Evolutionary conservation across 2,888 invertebrate genomes (phyloP).

Genomic region (Zootermopsis nevadensis): DNA sequence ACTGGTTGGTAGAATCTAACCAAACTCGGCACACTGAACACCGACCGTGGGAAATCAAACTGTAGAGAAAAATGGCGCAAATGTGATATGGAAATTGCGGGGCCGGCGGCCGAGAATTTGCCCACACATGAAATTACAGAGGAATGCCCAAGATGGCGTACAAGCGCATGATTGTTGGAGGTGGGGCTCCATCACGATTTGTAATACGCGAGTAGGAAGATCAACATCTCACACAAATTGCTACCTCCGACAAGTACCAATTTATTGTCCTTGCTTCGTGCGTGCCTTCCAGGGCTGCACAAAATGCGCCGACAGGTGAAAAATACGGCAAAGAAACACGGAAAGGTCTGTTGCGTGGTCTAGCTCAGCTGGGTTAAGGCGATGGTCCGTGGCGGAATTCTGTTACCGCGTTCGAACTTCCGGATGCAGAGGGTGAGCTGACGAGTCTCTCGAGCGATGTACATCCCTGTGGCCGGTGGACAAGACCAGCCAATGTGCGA

Average conservation of each 20-base stretch:
- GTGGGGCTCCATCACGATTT: constrained; percentile 42
- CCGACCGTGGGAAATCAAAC: constrained; percentile 7
- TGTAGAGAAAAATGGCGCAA: constrained; percentile 4
- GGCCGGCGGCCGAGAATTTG: constrained; percentile 7
- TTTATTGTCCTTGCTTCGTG: constrained; percentile 47
- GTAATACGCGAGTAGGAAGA: constrained; percentile 25
- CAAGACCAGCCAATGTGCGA: background rate
- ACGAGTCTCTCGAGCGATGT: too few relatives aligned
- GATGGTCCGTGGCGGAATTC: too few relatives aligned
- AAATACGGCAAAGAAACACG: too few relatives aligned
- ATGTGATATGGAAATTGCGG: constrained; percentile 6
- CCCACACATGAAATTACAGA: constrained; percentile 30
- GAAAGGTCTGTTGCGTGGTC: too few relatives aligned
- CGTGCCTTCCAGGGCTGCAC: background rate
- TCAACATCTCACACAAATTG: constrained; percentile 44
- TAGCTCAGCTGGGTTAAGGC: too few relatives aligned
- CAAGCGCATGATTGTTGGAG: constrained; percentile 45
- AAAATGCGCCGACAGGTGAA: background rate
- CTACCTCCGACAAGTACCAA: constrained; percentile 47
- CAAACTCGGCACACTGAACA: too few relatives aligned
- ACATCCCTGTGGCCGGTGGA: background rate
- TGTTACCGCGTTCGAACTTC: too few relatives aligned
- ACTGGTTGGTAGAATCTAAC: background rate
- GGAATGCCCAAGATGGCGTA: constrained; percentile 38
- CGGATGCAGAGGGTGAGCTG: too few relatives aligned